Percentiles rank a stretch among this genome's conserved stretches.
These are phyloP conservation scores for Montipora foliosa DNA, from an alignment of 64 coral and sea anemone species.

Conservation along the genomic window DNA sequence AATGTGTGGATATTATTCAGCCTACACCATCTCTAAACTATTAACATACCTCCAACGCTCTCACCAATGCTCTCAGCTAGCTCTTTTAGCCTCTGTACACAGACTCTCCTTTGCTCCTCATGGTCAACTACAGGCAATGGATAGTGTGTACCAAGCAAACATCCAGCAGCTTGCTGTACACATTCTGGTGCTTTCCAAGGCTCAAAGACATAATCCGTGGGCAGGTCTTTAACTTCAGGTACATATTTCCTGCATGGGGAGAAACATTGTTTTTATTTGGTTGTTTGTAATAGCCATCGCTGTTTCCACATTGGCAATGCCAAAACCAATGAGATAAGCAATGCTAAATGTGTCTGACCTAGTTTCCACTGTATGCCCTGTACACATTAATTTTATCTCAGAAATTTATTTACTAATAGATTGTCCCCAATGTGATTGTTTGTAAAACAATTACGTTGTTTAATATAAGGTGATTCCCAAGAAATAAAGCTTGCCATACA, in stretches of 20 bases:
- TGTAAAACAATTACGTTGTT: too few relatives aligned
- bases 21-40: not conserved
- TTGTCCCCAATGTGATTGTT: not conserved
- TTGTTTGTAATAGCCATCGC: too few relatives aligned
- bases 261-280: too few relatives aligned
- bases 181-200: conserved; percentile 78
- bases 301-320: too few relatives aligned
- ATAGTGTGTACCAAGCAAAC: conserved; percentile 79
- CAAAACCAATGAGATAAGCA: too few relatives aligned
- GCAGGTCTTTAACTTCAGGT: conserved; percentile 72
- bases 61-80: not conserved
- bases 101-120: conserved; percentile 47
- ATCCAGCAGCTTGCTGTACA: conserved; percentile 60
- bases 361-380: too few relatives aligned
- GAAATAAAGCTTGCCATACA: too few relatives aligned
- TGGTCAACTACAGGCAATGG: conserved; percentile 61
- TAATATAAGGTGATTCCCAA: too few relatives aligned
- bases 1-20: not conserved
- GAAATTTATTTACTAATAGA: too few relatives aligned
- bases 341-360: too few relatives aligned
- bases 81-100: conserved; percentile 50
- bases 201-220: conserved; percentile 75
- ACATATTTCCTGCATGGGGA: conserved; percentile 62
- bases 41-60: not conserved
- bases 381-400: too few relatives aligned